Evolutionary conservation across 2,797 vertebrate species (phyloP), one percentile per base, ranked within the genome.

Genomic region (Poecilia gillii): DNA sequence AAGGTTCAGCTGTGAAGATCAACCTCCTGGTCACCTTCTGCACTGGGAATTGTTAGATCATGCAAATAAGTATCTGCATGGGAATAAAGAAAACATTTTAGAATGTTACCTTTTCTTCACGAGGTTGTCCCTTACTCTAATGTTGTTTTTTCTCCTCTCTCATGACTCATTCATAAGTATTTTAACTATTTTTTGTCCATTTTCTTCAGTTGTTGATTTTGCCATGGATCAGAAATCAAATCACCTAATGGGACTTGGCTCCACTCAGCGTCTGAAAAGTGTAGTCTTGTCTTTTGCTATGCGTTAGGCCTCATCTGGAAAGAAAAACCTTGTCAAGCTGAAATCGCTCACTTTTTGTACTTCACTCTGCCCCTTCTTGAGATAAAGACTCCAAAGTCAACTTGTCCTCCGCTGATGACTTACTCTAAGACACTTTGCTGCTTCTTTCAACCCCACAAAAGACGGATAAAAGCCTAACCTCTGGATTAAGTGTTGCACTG

Each of bases 331-430:
- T 28, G 78, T 33, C 46, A 39, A 62, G 46, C 79, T 90, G 75
- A 85, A 90, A 88, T 90, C 68, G 75, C 78, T 89, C 78, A 77
- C 86, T 77, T 81, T 81, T 73, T 81, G 66, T 78, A 25, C 70
- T 81, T 80, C 47, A 51, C 47, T 87, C 86, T 90, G 87, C 81
- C 73, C 66, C 86, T 81, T 81, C 75, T 88, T 84, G 83, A 91
- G 91, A 94, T 92, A 92, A 92, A 89, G 75, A 88, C 79, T 88
- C 82, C 68, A 78, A 84, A 93, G 89, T 91, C 85, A 87, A 85
- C 90, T 87, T 88, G 82, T 73, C 81, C 80, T 84, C 85, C 72
- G 86, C 78, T 91, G 87, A 93, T 92, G 89, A 85, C 82, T 70
- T 84, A 82, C 88, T 91, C 77, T 85, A 88, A 93, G 81, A 79